Evolutionary conservation across 2,888 invertebrate genomes (phyloP).

Genomic region (Rhagium mordax): DNA sequence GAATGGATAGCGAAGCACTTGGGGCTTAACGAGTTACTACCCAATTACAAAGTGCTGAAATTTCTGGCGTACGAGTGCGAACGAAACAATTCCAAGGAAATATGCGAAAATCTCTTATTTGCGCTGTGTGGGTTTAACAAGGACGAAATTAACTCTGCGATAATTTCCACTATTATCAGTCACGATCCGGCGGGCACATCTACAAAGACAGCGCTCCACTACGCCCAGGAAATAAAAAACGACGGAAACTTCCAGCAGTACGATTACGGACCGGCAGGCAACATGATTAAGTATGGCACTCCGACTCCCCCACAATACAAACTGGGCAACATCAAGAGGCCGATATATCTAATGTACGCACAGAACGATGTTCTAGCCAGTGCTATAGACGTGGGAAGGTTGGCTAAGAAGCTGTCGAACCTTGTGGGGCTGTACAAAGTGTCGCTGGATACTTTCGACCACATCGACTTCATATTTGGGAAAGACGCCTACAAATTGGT

Average conservation of each 20-base stretch:
- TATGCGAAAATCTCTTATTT: constrained; percentile 83
- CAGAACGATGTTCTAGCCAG: constrained; percentile 83
- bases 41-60: constrained; percentile 75
- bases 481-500: constrained; percentile 75
- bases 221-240: constrained; percentile 65
- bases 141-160: constrained; percentile 74
- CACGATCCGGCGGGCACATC: constrained; percentile 85
- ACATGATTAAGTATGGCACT: constrained; percentile 74
- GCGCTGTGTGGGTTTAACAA: constrained; percentile 81
- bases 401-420: constrained; percentile 73
- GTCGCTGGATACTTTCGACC: constrained; percentile 78
- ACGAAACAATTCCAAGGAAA: constrained; percentile 72
- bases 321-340: constrained; percentile 75
- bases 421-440: constrained; percentile 76
- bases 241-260: constrained; percentile 75
- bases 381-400: constrained; percentile 72
- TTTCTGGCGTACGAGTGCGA: constrained; percentile 78
- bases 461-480: constrained; percentile 82
- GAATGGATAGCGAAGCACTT: constrained; percentile 77
- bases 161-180: constrained; percentile 78
- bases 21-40: constrained; percentile 82
- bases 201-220: constrained; percentile 80
- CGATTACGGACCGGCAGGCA: constrained; percentile 78
- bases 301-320: constrained; percentile 76
- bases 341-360: constrained; percentile 78